A percentile compares a stretch with the other conserved stretches of the same genome.
Evolutionary conservation across 1,140 invertebrate species (phyloP).

Genomic region (Drosophila ficusphila): DNA sequence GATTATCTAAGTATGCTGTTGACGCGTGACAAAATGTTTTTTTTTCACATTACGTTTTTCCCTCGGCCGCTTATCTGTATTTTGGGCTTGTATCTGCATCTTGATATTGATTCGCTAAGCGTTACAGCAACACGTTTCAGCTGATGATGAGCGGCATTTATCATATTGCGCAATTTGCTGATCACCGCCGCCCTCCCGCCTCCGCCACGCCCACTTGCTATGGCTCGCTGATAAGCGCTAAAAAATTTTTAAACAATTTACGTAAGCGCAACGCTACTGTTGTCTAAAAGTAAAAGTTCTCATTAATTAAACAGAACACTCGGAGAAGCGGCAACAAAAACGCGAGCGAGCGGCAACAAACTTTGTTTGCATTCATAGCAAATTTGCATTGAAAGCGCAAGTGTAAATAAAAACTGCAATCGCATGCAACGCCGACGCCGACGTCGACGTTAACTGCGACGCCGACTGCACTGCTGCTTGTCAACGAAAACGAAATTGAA

Average conservation of each 20-base stretch:
- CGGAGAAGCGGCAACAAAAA: slow-evolving; percentile 11
- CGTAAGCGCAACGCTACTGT: slow-evolving; percentile 56
- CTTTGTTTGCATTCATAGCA: slow-evolving; percentile 54
- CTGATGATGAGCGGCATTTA: slow-evolving; percentile 51
- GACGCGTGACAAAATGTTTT: slow-evolving; percentile 69
- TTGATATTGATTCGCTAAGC: slow-evolving; percentile 51
- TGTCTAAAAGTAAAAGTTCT: slow-evolving; percentile 74
- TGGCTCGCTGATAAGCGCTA: slow-evolving; percentile 58
- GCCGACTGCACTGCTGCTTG: slow-evolving; percentile 23
- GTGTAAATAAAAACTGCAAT: slow-evolving; percentile 74
- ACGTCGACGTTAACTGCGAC: slow-evolving; percentile 10
- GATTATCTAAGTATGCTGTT: slow-evolving; percentile 70
- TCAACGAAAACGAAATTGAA: slow-evolving; percentile 50
- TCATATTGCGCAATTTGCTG: slow-evolving; percentile 79
- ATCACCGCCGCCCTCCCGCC: slow-evolving; percentile 14
- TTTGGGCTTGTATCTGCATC: slow-evolving; percentile 56
- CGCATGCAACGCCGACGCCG: slow-evolving; percentile 24
- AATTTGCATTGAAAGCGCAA: slow-evolving; percentile 78
- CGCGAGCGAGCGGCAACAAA: slow-evolving; percentile 24
- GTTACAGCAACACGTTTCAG: slow-evolving; percentile 42
- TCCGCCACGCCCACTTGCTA: not conserved
- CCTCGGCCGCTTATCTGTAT: slow-evolving; percentile 25
- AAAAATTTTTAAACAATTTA: slow-evolving; percentile 70
- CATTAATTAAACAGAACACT: slow-evolving; percentile 68
- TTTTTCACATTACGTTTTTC: slow-evolving; percentile 19